These are phyloP conservation scores for Apamea epomidion DNA, from an alignment of 2,888 invertebrate species.

Conservation along the genomic window DNA sequence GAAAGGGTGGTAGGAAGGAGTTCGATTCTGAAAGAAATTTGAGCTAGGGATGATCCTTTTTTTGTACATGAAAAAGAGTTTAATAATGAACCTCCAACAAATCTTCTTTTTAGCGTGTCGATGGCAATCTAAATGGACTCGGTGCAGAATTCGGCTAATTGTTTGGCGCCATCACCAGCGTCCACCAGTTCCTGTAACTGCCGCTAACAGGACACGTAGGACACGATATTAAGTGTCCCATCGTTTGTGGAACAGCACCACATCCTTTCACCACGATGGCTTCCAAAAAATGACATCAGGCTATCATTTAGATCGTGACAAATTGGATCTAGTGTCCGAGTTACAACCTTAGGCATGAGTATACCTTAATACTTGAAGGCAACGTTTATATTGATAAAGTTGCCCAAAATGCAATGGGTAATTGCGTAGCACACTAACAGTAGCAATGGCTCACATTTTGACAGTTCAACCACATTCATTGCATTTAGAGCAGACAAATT, in stretches of 20 bases:
- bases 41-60: neutral
- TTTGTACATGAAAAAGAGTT: neutral
- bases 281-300: neutral
- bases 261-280: neutral
- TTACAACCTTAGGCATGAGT: no score
- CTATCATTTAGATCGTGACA: neutral
- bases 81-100: neutral
- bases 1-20: slow-evolving; percentile 33
- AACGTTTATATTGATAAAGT: neutral
- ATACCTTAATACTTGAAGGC: neutral
- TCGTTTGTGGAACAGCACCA: no score
- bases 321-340: neutral
- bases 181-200: no score
- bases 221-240: no score
- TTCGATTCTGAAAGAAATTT: slow-evolving; percentile 62
- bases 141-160: no score
- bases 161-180: no score
- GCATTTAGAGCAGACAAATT: neutral
- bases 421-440: no score
- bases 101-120: no score
- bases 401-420: neutral
- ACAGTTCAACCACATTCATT: no score
- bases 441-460: no score
- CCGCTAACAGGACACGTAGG: no score
- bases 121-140: no score